These are phyloP conservation scores for Macrocentrus cingulum DNA, from an alignment of 1,140 invertebrate species.

Conservation along the genomic window DNA sequence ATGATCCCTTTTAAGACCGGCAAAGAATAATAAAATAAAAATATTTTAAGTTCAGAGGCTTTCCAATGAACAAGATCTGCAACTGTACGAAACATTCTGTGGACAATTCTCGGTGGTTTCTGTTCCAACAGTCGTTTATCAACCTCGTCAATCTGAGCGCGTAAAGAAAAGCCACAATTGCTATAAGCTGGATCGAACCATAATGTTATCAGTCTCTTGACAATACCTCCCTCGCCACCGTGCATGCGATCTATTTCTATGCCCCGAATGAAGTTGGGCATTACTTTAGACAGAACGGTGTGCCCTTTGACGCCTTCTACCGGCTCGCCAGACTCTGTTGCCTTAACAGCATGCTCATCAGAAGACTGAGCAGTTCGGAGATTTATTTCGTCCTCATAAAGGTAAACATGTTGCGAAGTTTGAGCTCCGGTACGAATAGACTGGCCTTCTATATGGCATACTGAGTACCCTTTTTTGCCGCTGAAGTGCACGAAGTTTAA, in stretches of 20 bases:
- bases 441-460: neutral
- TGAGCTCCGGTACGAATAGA: neutral
- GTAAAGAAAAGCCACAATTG: neutral
- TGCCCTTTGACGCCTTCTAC: constrained; percentile 12
- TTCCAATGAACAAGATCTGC: constrained; percentile 8
- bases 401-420: neutral
- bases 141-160: neutral
- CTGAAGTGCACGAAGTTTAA: constrained; percentile 16
- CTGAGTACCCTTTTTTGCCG: neutral
- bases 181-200: neutral
- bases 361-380: neutral
- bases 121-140: neutral
- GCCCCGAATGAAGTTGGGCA: constrained; percentile 6
- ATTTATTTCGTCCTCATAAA: constrained; percentile 7
- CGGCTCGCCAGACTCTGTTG: neutral
- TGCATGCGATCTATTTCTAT: constrained; percentile 13
- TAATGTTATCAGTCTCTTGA: constrained; percentile 7
- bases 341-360: neutral
- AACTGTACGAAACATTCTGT: neutral
- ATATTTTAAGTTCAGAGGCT: neutral
- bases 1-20: neutral
- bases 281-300: neutral
- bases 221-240: constrained; percentile 13
- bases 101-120: constrained; percentile 12
- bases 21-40: neutral